These are phyloP conservation scores for Monochamus saltuarius DNA, from an alignment of 1,140 invertebrate species.

Conservation along the genomic window DNA sequence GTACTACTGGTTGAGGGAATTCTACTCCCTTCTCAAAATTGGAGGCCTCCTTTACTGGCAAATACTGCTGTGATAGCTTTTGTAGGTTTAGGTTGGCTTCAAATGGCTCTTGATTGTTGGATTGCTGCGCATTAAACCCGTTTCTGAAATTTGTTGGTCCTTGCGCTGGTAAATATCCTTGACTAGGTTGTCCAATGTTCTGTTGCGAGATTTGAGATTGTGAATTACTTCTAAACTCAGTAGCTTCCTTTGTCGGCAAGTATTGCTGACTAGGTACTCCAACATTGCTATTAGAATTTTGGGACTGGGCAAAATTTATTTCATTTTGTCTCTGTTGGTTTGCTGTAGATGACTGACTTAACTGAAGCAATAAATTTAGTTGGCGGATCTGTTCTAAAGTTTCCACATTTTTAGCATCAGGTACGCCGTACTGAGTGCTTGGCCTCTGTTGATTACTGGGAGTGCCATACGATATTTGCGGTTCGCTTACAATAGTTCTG, in stretches of 20 bases:
- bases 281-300: too few relatives aligned
- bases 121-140: background rate
- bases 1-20: background rate
- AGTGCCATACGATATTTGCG: background rate
- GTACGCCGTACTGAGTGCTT: slow-evolving; percentile 5
- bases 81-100: too few relatives aligned
- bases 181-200: background rate
- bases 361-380: background rate
- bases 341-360: background rate
- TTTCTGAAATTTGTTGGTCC: background rate
- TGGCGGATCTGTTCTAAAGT: background rate
- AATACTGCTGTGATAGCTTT: slow-evolving; percentile 5
- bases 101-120: too few relatives aligned
- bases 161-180: background rate
- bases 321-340: background rate
- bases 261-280: background rate
- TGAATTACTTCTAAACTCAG: background rate
- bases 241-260: slow-evolving; percentile 7
- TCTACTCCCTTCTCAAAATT: slow-evolving; percentile 4
- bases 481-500: background rate
- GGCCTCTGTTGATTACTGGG: background rate
- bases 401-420: slow-evolving; percentile 2
- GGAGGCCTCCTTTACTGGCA: slow-evolving; percentile 8
- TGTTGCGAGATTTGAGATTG: background rate
- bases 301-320: too few relatives aligned